Evolutionary conservation across 2,888 invertebrate species (phyloP), one percentile per base, ranked within the genome.

Genomic region (Eristalis tenax): DNA sequence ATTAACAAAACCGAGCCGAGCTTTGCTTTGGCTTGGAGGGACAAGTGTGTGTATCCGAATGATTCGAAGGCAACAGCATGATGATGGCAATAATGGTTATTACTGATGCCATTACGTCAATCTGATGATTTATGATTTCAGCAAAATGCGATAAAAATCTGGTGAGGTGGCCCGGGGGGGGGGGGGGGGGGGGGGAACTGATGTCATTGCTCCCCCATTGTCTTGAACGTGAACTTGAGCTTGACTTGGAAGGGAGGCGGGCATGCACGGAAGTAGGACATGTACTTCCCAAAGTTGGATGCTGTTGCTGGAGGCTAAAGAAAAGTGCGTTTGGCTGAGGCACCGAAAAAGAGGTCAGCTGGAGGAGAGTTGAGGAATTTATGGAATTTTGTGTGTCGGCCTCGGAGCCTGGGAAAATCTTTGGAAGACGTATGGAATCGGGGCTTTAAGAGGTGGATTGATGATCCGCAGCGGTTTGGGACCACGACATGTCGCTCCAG

Each of bases 101-200:
- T 77, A 71, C 82, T 71, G 66, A 82, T 86, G 78, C 78, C 74
- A 82, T 86, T 86, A 86, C 82, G 86, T 86, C 86, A 86, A 86
- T 86, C 75, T 86, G 78, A 86, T 86, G 86, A 86, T 86, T 86
- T 86, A 86, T 86, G 86, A 78, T 86, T 86, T 82, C 86, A 86
- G 78, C 86, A 82, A 86, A 86, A 75, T 75, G 75, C 57, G 86
- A 82, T 82, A 75, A 63, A 63, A 32, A 78, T 86, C 85, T 15
- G 18, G 18, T 2, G 18, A 50, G 50, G 18, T 4, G 50, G 4
- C 8, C n/a, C n/a, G 50, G 2, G 50, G 18, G 5, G 28, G 28
- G 13, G 18, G 11, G 22, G 13, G 43, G 43, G 13, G 50, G 50
- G 50, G 8, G 18, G 18, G 18, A 13, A 1, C 26, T 28, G 59